Evolutionary conservation across 2,888 invertebrate genomes (phyloP), one percentile per base, ranked within the genome.

Genomic region (Trichopoda pennipes): DNA sequence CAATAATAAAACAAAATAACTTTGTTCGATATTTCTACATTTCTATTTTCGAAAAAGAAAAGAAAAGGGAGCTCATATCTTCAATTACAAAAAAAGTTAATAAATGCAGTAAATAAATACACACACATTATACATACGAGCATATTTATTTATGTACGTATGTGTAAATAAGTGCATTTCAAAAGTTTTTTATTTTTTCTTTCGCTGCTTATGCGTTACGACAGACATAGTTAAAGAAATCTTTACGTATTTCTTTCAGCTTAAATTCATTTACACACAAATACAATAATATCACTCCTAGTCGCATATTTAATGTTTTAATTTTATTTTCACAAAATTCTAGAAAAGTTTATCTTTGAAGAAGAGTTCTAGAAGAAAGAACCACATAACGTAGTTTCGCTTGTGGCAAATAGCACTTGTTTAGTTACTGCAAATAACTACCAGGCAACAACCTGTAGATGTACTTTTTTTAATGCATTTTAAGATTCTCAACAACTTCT

Each of bases 391-490:
- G 23, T 23, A 32, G 17, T n/a, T 49, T 64, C n/a, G 66, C 49
- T 23, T 0, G 75, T 19, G 66, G 53, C 60, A 66, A 79, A 32
- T 35, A 35, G 38, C 44, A 79, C 51, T 49, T 72, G 21, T 58
- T 58, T 60, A 58, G 55, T 42, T 49, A 70, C 28, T 35, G 55
- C n/a, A 63, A 64, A 47, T 44, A 51, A 28, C 64, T 32, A 14
- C 2, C 28, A 72, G 77, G 55, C 47, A 32, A 42, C 66, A 49
- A 75, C 74, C 53, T 69, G 76, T 69, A 58, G 64, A 58, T 35
- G 23, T 9, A 21, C 38, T 49, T 32, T 35, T 49, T 49, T 32
- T 35, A 10, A 7, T 2, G 21, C 38, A 38, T 38, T 38, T 38
- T 12, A 68, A 42, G 17, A 58, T 64, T 56, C 51, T 76, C 44